Evolutionary conservation across 2,797 vertebrate genomes (phyloP).

Genomic region (Pipistrellus nathusii): DNA sequence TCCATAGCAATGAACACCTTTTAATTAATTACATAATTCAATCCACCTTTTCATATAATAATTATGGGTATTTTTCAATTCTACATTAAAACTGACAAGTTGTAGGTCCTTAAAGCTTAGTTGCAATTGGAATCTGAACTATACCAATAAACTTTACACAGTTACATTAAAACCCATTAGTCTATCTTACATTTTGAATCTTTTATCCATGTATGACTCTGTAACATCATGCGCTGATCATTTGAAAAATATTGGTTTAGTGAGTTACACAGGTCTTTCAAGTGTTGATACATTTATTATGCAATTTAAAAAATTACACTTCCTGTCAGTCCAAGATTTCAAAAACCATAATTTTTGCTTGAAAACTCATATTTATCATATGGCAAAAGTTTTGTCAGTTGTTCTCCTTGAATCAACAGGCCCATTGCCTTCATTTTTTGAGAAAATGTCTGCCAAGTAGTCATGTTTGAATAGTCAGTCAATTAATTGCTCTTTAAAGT

Average conservation of each 20-base stretch:
- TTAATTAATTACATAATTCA: neutral
- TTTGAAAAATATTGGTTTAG: neutral
- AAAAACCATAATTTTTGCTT: neutral
- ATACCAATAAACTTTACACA: neutral
- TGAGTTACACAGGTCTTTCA: neutral
- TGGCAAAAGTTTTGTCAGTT: slow-evolving; percentile 5
- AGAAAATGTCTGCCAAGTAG: slow-evolving; percentile 17
- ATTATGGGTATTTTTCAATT: neutral
- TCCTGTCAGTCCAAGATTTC: neutral
- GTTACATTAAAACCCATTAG: neutral
- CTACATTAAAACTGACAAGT: neutral
- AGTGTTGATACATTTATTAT: neutral
- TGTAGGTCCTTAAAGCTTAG: neutral
- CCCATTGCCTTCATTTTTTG: neutral
- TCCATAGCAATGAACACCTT: neutral
- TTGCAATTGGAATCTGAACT: neutral
- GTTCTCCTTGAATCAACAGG: neutral
- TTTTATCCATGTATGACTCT: neutral
- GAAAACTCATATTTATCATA: slow-evolving; percentile 2
- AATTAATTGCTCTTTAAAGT: neutral
- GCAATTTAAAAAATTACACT: neutral
- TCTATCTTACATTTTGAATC: neutral
- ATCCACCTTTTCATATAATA: neutral
- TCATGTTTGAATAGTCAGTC: neutral
- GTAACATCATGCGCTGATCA: neutral